Evolutionary conservation across 2,888 invertebrate genomes (phyloP).

Genomic region (Danaus chrysippus): DNA sequence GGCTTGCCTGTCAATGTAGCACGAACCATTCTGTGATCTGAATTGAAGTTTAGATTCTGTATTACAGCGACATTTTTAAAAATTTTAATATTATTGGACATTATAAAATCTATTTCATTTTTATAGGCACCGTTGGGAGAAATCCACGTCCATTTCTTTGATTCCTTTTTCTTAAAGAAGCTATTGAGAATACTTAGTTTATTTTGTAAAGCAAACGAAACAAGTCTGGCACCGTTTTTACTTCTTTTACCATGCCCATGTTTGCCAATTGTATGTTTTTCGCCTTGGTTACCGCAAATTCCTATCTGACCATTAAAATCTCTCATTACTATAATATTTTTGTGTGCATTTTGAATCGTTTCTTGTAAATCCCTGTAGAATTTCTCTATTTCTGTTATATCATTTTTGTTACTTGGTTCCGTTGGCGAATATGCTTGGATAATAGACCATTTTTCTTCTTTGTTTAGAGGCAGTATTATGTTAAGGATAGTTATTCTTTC

Average conservation of each 20-base stretch:
- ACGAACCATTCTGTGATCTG: slow-evolving; percentile 15
- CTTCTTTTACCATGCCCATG: slow-evolving; percentile 28
- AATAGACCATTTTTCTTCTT: slow-evolving; percentile 29
- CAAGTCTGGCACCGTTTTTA: slow-evolving; percentile 15
- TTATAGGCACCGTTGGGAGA: slow-evolving; percentile 17
- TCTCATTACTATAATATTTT: slow-evolving; percentile 20
- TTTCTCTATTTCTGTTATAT: slow-evolving; percentile 28
- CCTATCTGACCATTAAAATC: slow-evolving; percentile 28
- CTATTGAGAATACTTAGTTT: slow-evolving; percentile 3
- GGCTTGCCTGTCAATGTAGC: no score
- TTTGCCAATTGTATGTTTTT: slow-evolving; percentile 26
- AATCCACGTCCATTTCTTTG: slow-evolving; percentile 26
- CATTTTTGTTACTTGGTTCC: slow-evolving; percentile 28
- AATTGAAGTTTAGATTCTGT: slow-evolving; percentile 19
- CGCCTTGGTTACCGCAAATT: slow-evolving; percentile 17
- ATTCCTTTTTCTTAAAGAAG: slow-evolving; percentile 20
- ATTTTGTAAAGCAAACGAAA: slow-evolving; percentile 18
- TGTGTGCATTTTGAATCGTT: slow-evolving; percentile 21
- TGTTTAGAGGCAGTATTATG: slow-evolving; percentile 14
- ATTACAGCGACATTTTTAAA: slow-evolving; percentile 15
- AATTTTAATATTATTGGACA: slow-evolving; percentile 9
- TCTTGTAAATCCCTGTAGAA: slow-evolving; percentile 26
- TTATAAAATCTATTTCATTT: slow-evolving; percentile 26
- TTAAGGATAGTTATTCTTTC: slow-evolving; percentile 32
- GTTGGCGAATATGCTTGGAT: no score